Conservation (phyloP, 2,113 vertebrate genomes). For the Oophaga pumilio region DNA sequence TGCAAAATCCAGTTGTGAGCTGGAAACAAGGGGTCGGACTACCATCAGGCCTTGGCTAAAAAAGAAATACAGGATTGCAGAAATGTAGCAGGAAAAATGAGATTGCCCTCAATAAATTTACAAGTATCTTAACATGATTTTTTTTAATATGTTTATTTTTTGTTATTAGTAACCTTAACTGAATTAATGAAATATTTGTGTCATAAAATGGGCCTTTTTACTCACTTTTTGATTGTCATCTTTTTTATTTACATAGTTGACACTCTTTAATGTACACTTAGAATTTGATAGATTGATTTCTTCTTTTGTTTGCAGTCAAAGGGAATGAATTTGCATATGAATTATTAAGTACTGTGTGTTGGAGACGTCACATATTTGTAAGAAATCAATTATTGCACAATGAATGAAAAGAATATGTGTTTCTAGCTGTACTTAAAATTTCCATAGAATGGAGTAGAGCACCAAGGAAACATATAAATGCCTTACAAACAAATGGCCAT, state of each 20-base stretch:
- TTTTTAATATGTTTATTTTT: not conserved
- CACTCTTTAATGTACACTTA: not conserved
- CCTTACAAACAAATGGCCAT: not conserved
- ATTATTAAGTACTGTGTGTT: not conserved
- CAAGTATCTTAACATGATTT: not conserved
- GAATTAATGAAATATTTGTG: not conserved
- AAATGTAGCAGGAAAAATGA: not conserved
- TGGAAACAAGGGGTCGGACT: not conserved
- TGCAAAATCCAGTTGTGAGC: not conserved
- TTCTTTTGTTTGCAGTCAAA: not conserved
- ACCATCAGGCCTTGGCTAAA: not conserved
- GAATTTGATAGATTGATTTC: not conserved
- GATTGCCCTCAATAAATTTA: not conserved
- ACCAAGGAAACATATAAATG: not conserved
- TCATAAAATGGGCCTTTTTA: not conserved
- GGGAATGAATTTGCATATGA: not conserved
- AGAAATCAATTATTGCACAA: not conserved
- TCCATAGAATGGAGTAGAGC: not conserved
- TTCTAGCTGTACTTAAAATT: not conserved
- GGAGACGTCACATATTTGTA: not conserved
- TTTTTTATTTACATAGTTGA: not conserved
- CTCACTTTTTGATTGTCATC: not conserved
- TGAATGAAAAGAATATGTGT: not conserved
- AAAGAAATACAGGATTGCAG: not conserved
- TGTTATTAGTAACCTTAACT: not conserved